A percentile compares a stretch with the other conserved stretches of the same genome.
These are phyloP conservation scores for Melanotaenia trifasciata DNA, from an alignment of 2,797 vertebrate genomes.

Conservation along the genomic window DNA sequence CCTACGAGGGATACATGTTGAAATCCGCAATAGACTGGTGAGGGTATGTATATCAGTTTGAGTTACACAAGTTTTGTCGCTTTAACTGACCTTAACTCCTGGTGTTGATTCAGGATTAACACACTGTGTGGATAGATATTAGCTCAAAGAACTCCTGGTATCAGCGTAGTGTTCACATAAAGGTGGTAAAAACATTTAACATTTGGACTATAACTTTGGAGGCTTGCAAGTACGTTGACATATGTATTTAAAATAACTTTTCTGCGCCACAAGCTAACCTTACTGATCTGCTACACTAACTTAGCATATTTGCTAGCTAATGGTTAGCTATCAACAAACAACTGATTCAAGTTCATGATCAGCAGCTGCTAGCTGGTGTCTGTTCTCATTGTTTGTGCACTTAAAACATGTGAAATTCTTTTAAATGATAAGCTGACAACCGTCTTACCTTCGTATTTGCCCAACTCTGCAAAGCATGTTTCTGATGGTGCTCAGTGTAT, in stretches of 20 bases:
- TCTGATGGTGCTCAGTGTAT: not conserved
- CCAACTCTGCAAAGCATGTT: slow-evolving; percentile 82
- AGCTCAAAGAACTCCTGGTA: not conserved
- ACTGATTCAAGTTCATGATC: slow-evolving; percentile 41
- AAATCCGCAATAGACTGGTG: not conserved
- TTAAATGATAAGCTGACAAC: not conserved
- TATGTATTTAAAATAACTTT: not conserved
- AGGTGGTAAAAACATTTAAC: no score
- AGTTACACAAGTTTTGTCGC: not conserved
- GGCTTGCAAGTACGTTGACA: not conserved
- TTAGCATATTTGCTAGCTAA: slow-evolving; percentile 56
- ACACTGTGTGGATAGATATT: not conserved
- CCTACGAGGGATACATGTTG: not conserved
- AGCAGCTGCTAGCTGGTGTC: not conserved
- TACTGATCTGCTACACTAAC: slow-evolving; percentile 36
- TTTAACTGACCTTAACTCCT: slow-evolving; percentile 1
- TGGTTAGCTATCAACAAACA: slow-evolving; percentile 44
- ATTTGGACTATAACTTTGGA: no score
- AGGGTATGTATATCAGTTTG: not conserved
- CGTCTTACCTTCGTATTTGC: slow-evolving; percentile 83
- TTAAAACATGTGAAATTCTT: not conserved
- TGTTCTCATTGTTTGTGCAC: not conserved
- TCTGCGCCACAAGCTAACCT: slow-evolving; percentile 45
- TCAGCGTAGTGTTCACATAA: no score
- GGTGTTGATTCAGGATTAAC: not conserved